Evolutionary conservation across 2,797 vertebrate species (phyloP), one percentile per base, ranked within the genome.

Genomic region (Mionectes olivaceus): DNA sequence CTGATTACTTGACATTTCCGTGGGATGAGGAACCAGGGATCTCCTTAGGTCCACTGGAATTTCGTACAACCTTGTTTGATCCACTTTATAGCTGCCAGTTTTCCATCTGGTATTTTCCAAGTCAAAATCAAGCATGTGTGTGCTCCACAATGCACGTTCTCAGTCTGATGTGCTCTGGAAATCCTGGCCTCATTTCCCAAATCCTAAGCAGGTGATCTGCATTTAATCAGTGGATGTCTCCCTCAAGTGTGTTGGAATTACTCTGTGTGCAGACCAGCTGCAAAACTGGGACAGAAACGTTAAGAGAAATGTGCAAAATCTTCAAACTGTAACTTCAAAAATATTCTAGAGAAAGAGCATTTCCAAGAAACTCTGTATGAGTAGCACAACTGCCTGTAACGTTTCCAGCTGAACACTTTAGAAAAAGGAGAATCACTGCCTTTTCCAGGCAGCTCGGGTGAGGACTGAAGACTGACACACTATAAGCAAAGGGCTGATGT

Each of bases 181-280:
- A 95, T 83, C 85, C 77, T 79, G 89, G 70, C 86, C 78, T 92
- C 53, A 9, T 88, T 94, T 95, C 83, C 73, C 76, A 77, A 74
- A 88, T 30, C 57, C 56, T 69, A 33, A 74, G 76, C 85, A 86
- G 94, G 92, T 85, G 79, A 83, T 80, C 47, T 83, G 64, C 56
- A 41, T 77, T 91, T 67, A 59, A n/a, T 1, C 68, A 76, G 39
- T 35, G 21, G 25, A 65, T 13, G 18, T 55, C 65, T 89, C 75
- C 59, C 52, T 70, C 44, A 80, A 85, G 52, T 22, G 39, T 63
- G 27, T 9, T 70, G 71, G 60, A 83, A 80, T 89, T 41, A 87
- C 47, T 35, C 16, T 55, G 56, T 47, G 60, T 35, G 55, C 16
- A 85, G 69, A 79, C 19, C 77, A 89, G 74, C 61, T 83, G 69